phyloP scores from a whole-genome alignment of 2,888 invertebrate species.

The Pterostichus niger region DNA sequence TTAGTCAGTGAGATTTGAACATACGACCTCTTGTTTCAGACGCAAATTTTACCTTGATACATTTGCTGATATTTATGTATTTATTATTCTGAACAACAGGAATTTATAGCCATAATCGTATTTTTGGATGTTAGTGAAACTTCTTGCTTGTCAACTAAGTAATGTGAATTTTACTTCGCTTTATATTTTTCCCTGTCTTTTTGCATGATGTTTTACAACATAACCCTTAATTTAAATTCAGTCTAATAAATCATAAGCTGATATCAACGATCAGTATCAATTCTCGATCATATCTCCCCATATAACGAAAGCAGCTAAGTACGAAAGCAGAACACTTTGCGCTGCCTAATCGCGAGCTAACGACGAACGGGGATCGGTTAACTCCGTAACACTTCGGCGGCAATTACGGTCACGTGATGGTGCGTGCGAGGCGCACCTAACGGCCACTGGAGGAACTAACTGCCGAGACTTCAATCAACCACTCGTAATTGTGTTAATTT shows the following conservation, averaged over 20 bases:
- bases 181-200: no score
- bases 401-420: conserved; percentile 65
- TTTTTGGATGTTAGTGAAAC: no score
- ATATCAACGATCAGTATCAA: neutral
- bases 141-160: no score
- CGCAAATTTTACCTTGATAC: no score
- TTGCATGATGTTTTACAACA: neutral
- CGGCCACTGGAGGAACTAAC: conserved; percentile 40
- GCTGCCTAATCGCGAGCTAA: conserved; percentile 2
- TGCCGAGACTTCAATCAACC: conserved; percentile 53
- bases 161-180: no score
- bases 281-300: neutral
- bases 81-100: no score
- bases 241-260: neutral
- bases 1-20: no score
- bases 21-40: no score
- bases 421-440: conserved; percentile 51
- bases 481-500: conserved; percentile 55
- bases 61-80: no score
- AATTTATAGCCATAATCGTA: no score
- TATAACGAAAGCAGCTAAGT: neutral
- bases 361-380: neutral
- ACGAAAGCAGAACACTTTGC: neutral
- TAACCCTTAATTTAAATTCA: neutral
- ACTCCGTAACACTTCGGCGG: conserved; percentile 22